These are phyloP conservation scores for Iguana delicatissima DNA, from an alignment of 2,797 vertebrate species.

Conservation along the genomic window DNA sequence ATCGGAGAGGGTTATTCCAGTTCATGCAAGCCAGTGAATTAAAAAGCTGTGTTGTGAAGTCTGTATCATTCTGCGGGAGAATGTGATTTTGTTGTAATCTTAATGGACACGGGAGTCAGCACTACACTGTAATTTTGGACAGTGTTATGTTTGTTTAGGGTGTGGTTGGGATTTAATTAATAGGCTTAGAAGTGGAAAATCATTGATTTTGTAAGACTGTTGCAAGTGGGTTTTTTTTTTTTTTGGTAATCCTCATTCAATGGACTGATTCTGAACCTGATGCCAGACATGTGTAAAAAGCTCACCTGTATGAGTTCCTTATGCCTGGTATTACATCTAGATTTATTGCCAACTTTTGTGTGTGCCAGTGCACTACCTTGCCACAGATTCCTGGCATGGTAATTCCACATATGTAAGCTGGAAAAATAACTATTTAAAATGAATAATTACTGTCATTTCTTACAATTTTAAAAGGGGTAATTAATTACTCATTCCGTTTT, in stretches of 20 bases:
- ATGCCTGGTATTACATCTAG: background rate
- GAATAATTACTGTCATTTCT: no score
- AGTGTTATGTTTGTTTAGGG: slow-evolving; percentile 4
- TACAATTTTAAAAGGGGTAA: no score
- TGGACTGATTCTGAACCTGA: background rate
- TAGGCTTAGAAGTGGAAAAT: slow-evolving; percentile 1
- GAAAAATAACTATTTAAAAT: background rate
- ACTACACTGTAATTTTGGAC: background rate
- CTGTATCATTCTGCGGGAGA: background rate
- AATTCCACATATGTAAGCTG: background rate
- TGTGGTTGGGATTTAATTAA: slow-evolving; percentile 20
- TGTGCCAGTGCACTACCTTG: background rate
- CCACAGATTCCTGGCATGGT: background rate
- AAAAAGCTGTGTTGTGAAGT: background rate
- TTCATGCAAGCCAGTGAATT: background rate
- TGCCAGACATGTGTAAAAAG: no score
- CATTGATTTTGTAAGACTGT: background rate
- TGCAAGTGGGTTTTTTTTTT: background rate
- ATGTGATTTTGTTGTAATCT: background rate
- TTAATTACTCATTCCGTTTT: no score
- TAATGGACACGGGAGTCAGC: background rate
- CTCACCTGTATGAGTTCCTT: background rate
- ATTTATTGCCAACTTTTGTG: background rate
- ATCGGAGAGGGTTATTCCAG: background rate
- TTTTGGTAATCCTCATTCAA: background rate